Evolutionary conservation across 2,113 vertebrate genomes (phyloP), one percentile per base, ranked within the genome.

Genomic region (Oncorhynchus kisutch): DNA sequence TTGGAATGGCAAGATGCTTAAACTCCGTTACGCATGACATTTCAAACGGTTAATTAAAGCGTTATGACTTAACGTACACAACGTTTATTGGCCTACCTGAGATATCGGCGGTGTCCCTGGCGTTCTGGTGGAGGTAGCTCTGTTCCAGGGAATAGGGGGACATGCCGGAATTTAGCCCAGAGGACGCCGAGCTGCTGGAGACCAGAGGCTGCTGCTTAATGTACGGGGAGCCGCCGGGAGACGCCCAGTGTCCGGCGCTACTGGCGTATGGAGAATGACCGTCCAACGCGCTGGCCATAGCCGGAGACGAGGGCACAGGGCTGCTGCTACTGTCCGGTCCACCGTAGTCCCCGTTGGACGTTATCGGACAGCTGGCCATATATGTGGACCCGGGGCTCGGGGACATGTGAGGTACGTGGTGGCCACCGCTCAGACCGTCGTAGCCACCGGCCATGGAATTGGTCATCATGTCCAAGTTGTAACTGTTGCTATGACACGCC

Each of bases 351-450:
- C 94, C 95, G 79, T 91, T 94, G 0, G 93, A 84, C 7, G 92
- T 86, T 76, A 96, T 95, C 0, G 96, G 96, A 81, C 97, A 98
- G 87, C 95, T 97, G 85, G 96, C 95, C 96, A 99, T 96, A 90
- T 98, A 98, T 5, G 95, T 96, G 85, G 96, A 97, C 29, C 97
- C 97, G 65, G 96, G 96, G 84, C 94, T 97, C 66, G 97, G 96
- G 16, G 97, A 97, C 96, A 97, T 96, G 86, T 99, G 97, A 0
- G 96, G 96, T 65, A 96, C 95, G 81, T 98, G 97, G 86, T 97
- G 97, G 67, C 39, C 39, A 9, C 94, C 93, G 14, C 94, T 85
- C 84, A 95, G 89, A 60, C 94, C 91, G 66, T 98, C 97, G 86
- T 97, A 98, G 67, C 94, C 95, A 8, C 94, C 89, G 48, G 94